A percentile compares a stretch with the other conserved stretches of the same genome.
These are phyloP conservation scores for Rotaria socialis DNA, from an alignment of 2,888 invertebrate species.

Conservation along the genomic window DNA sequence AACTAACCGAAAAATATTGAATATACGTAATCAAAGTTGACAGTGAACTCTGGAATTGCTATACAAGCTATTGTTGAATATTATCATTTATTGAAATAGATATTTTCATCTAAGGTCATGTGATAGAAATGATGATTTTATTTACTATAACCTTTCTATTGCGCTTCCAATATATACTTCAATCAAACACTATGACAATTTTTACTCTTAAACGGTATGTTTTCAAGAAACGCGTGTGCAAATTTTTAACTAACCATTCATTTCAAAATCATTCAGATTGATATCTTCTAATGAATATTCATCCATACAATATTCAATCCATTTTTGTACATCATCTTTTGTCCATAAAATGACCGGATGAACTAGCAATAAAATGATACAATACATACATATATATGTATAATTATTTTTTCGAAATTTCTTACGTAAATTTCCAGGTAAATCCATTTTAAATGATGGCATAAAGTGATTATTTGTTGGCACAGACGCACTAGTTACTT, in stretches of 20 bases:
- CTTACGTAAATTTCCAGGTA: not conserved
- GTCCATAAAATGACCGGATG: not conserved
- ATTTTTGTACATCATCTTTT: constrained; percentile 28
- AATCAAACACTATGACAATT: too few species aligned
- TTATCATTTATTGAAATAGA: too few species aligned
- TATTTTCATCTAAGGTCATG: too few species aligned
- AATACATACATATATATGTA: not conserved
- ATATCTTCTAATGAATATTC: not conserved
- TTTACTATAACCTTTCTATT: too few species aligned
- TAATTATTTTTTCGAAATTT: not conserved
- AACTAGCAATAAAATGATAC: not conserved
- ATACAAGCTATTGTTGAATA: too few species aligned
- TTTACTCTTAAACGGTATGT: too few species aligned
- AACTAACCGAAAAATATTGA: too few species aligned
- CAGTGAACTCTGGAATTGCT: too few species aligned
- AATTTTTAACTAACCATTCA: not conserved
- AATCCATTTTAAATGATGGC: not conserved
- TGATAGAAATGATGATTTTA: too few species aligned
- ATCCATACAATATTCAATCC: constrained; percentile 18
- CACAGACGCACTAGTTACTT: not conserved
- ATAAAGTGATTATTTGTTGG: not conserved
- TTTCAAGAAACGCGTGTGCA: too few species aligned
- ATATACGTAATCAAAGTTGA: too few species aligned
- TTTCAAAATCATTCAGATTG: constrained; percentile 12
- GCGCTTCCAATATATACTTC: too few species aligned